These are phyloP conservation scores for Ethmia dodecea DNA, from an alignment of 2,888 invertebrate species.

Conservation along the genomic window DNA sequence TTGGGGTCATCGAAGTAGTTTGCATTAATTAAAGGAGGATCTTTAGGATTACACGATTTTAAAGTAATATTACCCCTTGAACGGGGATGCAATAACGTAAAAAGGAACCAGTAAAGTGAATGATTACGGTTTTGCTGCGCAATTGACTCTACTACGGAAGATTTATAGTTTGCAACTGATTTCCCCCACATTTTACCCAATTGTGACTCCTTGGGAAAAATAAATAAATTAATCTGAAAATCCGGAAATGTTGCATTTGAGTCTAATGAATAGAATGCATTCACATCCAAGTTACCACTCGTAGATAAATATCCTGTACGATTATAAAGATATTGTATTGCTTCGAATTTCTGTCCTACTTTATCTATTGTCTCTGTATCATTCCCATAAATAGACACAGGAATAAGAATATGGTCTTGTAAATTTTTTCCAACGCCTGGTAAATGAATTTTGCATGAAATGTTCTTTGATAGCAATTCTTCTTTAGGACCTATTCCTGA, in stretches of 20 bases:
- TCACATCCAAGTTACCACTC: slow-evolving; percentile 75
- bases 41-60: slow-evolving; percentile 64
- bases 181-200: slow-evolving; percentile 19
- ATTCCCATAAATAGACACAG: slow-evolving; percentile 29
- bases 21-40: slow-evolving; percentile 75
- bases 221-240: slow-evolving; percentile 21
- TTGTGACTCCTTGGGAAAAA: slow-evolving; percentile 30
- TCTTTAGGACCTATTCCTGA: slow-evolving; percentile 65
- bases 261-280: slow-evolving; percentile 75
- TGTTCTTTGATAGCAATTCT: slow-evolving; percentile 41
- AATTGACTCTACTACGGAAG: slow-evolving; percentile 23
- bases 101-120: slow-evolving; percentile 30
- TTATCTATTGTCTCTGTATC: slow-evolving; percentile 27
- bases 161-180: slow-evolving; percentile 39
- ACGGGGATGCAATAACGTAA: slow-evolving; percentile 47
- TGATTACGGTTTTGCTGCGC: slow-evolving; percentile 20
- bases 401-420: slow-evolving; percentile 52
- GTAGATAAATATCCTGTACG: slow-evolving; percentile 54
- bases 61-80: slow-evolving; percentile 69
- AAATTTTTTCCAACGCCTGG: slow-evolving; percentile 54
- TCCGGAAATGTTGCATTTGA: slow-evolving; percentile 30
- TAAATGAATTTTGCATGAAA: slow-evolving; percentile 35
- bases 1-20: slow-evolving; percentile 74
- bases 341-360: slow-evolving; percentile 24
- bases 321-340: slow-evolving; percentile 51